phyloP scores from a whole-genome alignment of 2,797 vertebrate species.

The Oreonectes daqikongensis region DNA sequence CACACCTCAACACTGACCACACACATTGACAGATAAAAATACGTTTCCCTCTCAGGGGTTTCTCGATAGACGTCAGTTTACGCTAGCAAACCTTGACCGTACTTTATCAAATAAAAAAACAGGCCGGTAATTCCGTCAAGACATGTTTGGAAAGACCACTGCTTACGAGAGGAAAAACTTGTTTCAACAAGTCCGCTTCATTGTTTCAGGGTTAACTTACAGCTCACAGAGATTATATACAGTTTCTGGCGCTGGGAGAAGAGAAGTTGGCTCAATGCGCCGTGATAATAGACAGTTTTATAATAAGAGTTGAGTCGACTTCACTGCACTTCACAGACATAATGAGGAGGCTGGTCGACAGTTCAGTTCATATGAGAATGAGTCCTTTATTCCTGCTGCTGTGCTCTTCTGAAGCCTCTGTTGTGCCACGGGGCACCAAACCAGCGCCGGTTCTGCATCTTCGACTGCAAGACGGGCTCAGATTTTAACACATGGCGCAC shows the following conservation, averaged over 20 bases:
- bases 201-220: slow-evolving; percentile 8
- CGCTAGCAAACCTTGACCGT: neutral
- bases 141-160: slow-evolving; percentile 22
- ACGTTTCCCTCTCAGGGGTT: neutral
- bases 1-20: slow-evolving; percentile 24
- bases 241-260: slow-evolving; percentile 32
- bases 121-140: neutral
- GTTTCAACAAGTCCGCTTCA: slow-evolving; percentile 6
- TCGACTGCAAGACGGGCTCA: slow-evolving; percentile 50
- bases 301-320: slow-evolving; percentile 59
- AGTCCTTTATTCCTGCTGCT: slow-evolving; percentile 56
- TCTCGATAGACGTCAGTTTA: neutral
- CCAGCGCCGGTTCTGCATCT: slow-evolving; percentile 50
- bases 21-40: neutral
- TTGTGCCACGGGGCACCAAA: slow-evolving; percentile 46
- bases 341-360: slow-evolving; percentile 57
- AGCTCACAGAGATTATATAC: slow-evolving; percentile 44
- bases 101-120: slow-evolving; percentile 7
- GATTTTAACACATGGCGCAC: slow-evolving; percentile 42
- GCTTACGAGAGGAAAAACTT: slow-evolving; percentile 36
- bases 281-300: slow-evolving; percentile 61
- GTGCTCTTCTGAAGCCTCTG: slow-evolving; percentile 58
- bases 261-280: slow-evolving; percentile 44
- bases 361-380: slow-evolving; percentile 55
- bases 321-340: slow-evolving; percentile 55